Evolutionary conservation across 1,140 invertebrate genomes (phyloP).

Genomic region (Acromyrmex heyeri): DNA sequence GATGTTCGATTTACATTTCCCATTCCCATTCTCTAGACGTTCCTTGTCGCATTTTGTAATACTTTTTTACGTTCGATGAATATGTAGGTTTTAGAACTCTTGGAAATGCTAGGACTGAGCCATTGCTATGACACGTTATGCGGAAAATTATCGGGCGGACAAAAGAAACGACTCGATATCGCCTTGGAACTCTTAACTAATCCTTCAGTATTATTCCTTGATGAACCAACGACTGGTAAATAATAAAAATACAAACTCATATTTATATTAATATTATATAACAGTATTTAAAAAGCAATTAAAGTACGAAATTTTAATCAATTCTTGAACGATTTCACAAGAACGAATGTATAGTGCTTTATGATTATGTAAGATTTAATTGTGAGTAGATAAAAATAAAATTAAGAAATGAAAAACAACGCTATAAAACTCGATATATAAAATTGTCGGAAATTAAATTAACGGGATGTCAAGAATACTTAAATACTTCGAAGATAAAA

Average conservation of each 20-base stretch:
- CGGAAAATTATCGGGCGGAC: slow-evolving; percentile 90
- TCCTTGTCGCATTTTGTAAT: background rate
- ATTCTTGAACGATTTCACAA: background rate
- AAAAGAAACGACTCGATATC: slow-evolving; percentile 91
- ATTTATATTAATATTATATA: too few species aligned
- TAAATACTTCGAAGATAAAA: background rate
- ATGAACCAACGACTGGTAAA: slow-evolving; percentile 92
- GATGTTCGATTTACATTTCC: background rate
- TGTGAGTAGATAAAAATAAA: background rate
- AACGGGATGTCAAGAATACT: background rate
- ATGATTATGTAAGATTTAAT: background rate
- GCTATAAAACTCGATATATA: background rate
- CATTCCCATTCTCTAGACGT: background rate
- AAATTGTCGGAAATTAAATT: background rate
- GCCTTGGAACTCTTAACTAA: slow-evolving; percentile 90
- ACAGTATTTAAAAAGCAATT: background rate
- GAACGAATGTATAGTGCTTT: background rate
- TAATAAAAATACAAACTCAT: background rate
- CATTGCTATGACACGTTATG: slow-evolving; percentile 89
- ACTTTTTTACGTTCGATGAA: background rate
- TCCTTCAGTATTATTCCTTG: slow-evolving; percentile 92
- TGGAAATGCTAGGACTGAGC: slow-evolving; percentile 88
- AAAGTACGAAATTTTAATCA: background rate
- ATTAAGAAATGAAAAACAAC: too few species aligned
- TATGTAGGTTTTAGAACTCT: slow-evolving; percentile 86